Conservation (phyloP, 2,113 vertebrate genomes). For the Coturnix japonica region DNA sequence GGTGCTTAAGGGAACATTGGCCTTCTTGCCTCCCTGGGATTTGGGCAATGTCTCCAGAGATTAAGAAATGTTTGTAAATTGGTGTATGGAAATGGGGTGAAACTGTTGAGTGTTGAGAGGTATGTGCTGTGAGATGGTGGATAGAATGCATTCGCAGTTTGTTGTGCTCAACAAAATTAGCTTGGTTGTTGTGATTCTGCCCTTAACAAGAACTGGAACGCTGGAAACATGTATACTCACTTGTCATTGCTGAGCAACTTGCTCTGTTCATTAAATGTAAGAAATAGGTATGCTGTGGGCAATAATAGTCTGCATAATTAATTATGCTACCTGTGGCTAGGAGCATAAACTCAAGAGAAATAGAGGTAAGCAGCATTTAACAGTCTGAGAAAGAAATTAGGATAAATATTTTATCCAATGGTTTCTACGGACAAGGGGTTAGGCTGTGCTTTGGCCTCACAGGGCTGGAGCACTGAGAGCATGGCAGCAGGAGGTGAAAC, state of each 20-base stretch:
- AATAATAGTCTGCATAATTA: not conserved
- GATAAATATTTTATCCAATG: not conserved
- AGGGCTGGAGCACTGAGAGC: not conserved
- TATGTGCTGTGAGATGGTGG: accelerated
- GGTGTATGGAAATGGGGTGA: not conserved
- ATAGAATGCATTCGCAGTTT: not conserved
- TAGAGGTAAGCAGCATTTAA: not conserved
- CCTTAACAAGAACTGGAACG: not conserved
- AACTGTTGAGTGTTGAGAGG: not conserved
- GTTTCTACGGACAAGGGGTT: not conserved
- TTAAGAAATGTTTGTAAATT: not conserved
- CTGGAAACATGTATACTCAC: not conserved
- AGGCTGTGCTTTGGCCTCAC: not conserved
- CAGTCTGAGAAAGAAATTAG: not conserved
- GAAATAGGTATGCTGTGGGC: not conserved
- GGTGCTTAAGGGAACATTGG: not conserved
- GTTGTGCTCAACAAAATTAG: not conserved
- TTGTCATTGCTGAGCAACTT: not conserved
- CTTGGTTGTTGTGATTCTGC: not conserved
- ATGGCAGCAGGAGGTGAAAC: not conserved
- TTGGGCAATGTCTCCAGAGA: not conserved
- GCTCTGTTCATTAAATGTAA: not conserved
- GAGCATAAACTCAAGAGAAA: constrained; percentile 7
- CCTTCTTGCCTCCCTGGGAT: not conserved
- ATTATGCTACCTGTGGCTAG: not conserved